phyloP scores from a whole-genome alignment of 2,797 vertebrate species.

The Crocidura indochinensis region DNA sequence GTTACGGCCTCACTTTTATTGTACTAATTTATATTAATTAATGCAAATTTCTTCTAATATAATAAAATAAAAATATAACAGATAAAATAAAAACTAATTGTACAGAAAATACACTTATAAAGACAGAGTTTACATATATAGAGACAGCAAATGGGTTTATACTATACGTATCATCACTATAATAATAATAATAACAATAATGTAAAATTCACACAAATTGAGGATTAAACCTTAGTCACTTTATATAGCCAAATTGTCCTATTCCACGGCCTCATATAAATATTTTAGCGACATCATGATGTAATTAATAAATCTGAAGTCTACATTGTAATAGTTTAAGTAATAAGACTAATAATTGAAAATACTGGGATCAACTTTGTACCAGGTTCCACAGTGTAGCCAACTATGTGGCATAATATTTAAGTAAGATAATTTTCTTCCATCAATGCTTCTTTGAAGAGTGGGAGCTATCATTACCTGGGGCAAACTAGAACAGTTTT shows the following conservation, averaged over 20 bases:
- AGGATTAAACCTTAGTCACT: neutral
- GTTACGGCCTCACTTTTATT: neutral
- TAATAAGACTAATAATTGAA: neutral
- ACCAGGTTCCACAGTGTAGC: neutral
- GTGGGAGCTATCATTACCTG: neutral
- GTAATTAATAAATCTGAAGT: neutral
- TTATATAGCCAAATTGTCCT: neutral
- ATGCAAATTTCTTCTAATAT: neutral
- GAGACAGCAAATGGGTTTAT: neutral
- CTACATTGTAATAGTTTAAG: neutral
- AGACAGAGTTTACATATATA: neutral
- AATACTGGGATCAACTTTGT: neutral
- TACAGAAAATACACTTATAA: neutral
- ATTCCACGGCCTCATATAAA: neutral
- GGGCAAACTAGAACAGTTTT: neutral
- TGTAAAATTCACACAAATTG: neutral
- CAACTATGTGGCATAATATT: neutral
- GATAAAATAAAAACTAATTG: neutral
- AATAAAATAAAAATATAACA: neutral
- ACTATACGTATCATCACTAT: neutral
- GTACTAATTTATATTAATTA: conserved; percentile 13
- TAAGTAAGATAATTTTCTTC: neutral
- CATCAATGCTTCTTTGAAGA: conserved; percentile 7
- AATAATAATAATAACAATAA: neutral
- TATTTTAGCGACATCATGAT: neutral